phyloP scores from a whole-genome alignment of 1,140 invertebrate species.

The Calycopis cecrops region DNA sequence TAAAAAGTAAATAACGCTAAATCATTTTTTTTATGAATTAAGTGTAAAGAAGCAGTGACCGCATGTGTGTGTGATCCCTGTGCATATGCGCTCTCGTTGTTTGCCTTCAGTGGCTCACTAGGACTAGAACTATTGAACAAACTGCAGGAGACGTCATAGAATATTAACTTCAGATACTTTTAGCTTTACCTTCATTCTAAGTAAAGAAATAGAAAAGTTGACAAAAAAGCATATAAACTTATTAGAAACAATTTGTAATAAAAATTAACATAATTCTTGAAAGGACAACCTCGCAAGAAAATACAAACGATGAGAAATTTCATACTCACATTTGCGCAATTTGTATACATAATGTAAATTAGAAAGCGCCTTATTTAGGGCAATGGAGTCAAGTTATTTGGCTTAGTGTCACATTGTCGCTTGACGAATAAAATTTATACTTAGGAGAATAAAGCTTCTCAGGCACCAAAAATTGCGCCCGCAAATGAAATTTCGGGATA shows the following conservation, averaged over 20 bases:
- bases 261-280: slow-evolving; percentile 64
- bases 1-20: too few species aligned
- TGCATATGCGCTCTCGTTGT: too few species aligned
- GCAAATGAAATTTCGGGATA: slow-evolving; percentile 37
- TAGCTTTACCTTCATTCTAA: too few species aligned
- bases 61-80: too few species aligned
- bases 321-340: slow-evolving; percentile 64
- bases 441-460: slow-evolving; percentile 47
- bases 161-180: too few species aligned
- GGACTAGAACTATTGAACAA: too few species aligned
- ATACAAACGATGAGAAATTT: slow-evolving; percentile 62
- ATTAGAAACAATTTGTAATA: slow-evolving; percentile 57
- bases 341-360: slow-evolving; percentile 72
- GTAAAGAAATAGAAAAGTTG: slow-evolving; percentile 20
- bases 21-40: too few species aligned
- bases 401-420: slow-evolving; percentile 50
- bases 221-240: slow-evolving; percentile 44
- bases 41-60: too few species aligned
- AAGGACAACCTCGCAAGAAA: slow-evolving; percentile 50
- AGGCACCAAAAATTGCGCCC: slow-evolving; percentile 40
- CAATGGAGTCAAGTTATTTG: slow-evolving; percentile 59
- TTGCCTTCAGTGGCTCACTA: too few species aligned
- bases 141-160: too few species aligned
- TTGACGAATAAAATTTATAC: slow-evolving; percentile 58
- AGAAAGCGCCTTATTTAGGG: slow-evolving; percentile 61